Evolutionary conservation across 2,797 vertebrate genomes (phyloP).

Genomic region (Buceros bicornis): DNA sequence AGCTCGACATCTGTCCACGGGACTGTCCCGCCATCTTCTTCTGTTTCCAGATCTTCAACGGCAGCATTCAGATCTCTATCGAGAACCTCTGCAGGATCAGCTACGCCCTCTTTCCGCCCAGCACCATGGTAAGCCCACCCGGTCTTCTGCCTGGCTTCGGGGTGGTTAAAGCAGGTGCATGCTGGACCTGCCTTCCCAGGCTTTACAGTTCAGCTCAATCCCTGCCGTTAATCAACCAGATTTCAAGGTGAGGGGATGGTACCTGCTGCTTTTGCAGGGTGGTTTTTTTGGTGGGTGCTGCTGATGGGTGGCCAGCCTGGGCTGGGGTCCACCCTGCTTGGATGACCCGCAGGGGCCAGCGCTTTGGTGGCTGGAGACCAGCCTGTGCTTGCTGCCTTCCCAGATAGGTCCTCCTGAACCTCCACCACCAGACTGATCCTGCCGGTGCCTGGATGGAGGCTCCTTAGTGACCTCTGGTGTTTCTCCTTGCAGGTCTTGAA

Average conservation of each 20-base stretch:
- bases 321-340: background rate
- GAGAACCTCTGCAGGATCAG: slow-evolving; percentile 85
- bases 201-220: background rate
- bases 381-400: background rate
- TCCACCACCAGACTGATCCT: background rate
- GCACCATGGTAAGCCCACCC: slow-evolving; percentile 79
- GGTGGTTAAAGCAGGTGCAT: background rate
- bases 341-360: background rate
- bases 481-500: slow-evolving; percentile 81
- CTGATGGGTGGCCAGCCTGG: background rate
- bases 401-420: background rate
- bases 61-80: slow-evolving; percentile 85
- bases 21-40: slow-evolving; percentile 80
- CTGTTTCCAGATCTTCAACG: slow-evolving; percentile 84
- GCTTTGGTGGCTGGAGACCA: background rate
- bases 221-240: fast-evolving
- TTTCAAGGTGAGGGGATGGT: background rate
- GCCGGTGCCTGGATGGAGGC: too few relatives aligned
- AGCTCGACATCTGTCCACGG: slow-evolving; percentile 89
- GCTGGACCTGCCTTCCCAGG: background rate
- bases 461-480: background rate
- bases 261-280: background rate
- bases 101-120: slow-evolving; percentile 85
- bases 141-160: background rate
- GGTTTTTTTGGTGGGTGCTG: background rate